phyloP scores from a whole-genome alignment of 64 coral and sea anemone genomes.

The Pachyseris speciosa region DNA sequence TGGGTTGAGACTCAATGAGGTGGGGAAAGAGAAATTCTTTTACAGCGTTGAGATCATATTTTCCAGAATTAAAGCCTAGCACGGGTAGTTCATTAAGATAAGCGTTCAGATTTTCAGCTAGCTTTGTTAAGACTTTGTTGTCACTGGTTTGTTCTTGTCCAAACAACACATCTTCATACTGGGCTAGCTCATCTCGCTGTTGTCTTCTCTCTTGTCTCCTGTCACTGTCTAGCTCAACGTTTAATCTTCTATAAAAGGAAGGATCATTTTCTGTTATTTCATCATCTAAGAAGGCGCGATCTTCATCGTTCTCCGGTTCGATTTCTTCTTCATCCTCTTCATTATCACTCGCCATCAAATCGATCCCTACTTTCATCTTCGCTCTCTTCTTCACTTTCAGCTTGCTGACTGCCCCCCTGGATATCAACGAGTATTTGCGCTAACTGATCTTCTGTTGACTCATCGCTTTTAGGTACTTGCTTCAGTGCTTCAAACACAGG shows the following conservation, averaged over 20 bases:
- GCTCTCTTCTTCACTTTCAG: neutral
- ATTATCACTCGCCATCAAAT: constrained; percentile 40
- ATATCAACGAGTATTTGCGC: neutral
- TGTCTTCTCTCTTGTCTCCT: no score
- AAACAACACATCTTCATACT: neutral
- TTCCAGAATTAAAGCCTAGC: constrained; percentile 47
- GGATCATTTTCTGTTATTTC: constrained; percentile 27
- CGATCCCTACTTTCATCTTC: constrained; percentile 29
- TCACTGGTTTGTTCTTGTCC: neutral
- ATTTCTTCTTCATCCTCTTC: constrained; percentile 69
- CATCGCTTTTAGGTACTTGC: neutral
- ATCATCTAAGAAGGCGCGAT: constrained; percentile 61
- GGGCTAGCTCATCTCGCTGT: no score
- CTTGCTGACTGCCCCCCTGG: no score
- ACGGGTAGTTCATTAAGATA: constrained; percentile 42
- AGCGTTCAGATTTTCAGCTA: neutral
- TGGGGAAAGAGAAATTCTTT: neutral
- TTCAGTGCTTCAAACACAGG: constrained; percentile 39
- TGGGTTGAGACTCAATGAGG: neutral
- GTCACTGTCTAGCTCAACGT: no score
- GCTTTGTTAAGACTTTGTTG: no score
- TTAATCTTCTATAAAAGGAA: constrained; percentile 37
- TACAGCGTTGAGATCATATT: constrained; percentile 12
- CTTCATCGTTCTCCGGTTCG: constrained; percentile 56
- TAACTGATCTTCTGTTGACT: no score